phyloP scores from a whole-genome alignment of 2,888 invertebrate species.

The Noctuana brunneofusca region DNA sequence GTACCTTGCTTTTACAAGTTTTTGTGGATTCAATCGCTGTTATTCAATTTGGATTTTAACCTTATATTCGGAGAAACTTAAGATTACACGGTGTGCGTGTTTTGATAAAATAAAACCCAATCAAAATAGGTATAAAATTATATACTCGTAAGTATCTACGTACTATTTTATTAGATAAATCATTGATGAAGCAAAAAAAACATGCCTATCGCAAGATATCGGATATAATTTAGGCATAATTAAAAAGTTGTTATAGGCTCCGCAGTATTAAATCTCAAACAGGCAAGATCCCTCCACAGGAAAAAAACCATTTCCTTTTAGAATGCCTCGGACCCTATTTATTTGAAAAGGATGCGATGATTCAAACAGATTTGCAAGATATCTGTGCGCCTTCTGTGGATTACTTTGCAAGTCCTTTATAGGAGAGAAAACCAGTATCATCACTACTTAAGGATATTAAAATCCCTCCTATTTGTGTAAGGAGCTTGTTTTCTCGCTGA shows the following conservation, averaged over 20 bases:
- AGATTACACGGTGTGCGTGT: no score
- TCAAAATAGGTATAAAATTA: neutral
- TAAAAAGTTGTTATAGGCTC: neutral
- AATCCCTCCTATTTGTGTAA: slow-evolving; percentile 78
- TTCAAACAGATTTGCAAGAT: slow-evolving; percentile 79
- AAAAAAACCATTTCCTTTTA: slow-evolving; percentile 47
- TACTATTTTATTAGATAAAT: neutral
- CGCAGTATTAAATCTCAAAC: slow-evolving; percentile 8
- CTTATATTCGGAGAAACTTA: no score
- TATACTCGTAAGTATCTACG: no score
- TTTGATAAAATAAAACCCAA: no score
- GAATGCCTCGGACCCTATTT: slow-evolving; percentile 72
- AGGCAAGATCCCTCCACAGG: neutral
- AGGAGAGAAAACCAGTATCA: slow-evolving; percentile 71
- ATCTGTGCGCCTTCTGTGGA: slow-evolving; percentile 75
- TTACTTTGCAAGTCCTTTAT: slow-evolving; percentile 82
- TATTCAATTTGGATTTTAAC: no score
- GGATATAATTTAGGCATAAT: neutral
- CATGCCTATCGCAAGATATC: neutral
- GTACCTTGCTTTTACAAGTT: neutral
- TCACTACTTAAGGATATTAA: slow-evolving; percentile 83
- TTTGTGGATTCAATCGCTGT: neutral
- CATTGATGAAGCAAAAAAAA: neutral
- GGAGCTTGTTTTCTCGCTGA: slow-evolving; percentile 76
- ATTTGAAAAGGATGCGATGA: slow-evolving; percentile 80